Evolutionary conservation across 2,888 invertebrate genomes (phyloP).

Genomic region (Melitaea athalia): DNA sequence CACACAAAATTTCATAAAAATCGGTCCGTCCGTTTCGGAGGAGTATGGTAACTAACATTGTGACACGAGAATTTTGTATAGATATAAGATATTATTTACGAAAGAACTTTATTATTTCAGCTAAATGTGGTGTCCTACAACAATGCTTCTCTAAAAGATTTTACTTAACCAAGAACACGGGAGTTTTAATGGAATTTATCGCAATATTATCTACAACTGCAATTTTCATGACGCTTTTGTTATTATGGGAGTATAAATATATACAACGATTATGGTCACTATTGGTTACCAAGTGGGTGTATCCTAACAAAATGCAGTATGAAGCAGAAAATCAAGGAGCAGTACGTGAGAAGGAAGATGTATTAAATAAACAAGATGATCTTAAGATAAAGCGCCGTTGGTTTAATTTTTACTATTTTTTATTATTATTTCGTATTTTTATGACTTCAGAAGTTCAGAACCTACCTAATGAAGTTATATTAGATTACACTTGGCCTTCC

Average conservation of each 20-base stretch:
- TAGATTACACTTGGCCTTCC: no score
- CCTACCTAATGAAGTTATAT: no score
- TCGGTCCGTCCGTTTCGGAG: no score
- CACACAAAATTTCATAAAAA: no score
- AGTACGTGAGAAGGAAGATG: constrained; percentile 50
- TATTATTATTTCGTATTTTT: no score
- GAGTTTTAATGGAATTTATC: constrained; percentile 55
- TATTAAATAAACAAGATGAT: constrained; percentile 48
- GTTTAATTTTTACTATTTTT: constrained; percentile 15
- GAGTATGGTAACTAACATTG: no score
- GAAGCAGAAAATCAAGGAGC: constrained; percentile 43
- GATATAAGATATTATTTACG: no score
- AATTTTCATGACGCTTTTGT: constrained; percentile 50
- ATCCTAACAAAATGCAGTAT: constrained; percentile 30
- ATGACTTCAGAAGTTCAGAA: no score
- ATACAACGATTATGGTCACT: constrained; percentile 48
- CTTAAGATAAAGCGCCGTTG: constrained; percentile 46
- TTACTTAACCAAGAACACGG: constrained; percentile 51
- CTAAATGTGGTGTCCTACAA: constrained; percentile 68
- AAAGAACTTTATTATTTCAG: constrained; percentile 44
- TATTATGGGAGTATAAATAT: constrained; percentile 62
- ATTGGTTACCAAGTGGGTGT: constrained; percentile 37
- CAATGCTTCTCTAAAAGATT: constrained; percentile 56
- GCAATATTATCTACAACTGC: constrained; percentile 52
- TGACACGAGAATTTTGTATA: no score